Evolutionary conservation across 1,140 invertebrate species (phyloP).

Genomic region (Steinernema feltiae): DNA sequence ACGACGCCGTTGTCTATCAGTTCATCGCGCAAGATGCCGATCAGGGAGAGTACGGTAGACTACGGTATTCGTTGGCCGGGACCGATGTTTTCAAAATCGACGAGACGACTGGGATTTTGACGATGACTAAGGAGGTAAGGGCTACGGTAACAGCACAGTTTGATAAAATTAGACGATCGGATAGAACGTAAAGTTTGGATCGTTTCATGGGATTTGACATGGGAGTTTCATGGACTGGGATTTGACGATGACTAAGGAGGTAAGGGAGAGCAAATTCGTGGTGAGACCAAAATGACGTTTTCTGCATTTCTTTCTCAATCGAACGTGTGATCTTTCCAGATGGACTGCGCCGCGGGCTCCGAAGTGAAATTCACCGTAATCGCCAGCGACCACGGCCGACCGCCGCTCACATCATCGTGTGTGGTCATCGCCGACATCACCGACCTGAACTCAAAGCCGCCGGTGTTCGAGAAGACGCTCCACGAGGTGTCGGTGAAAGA

Average conservation of each 20-base stretch:
- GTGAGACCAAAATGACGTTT: no score
- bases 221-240: no score
- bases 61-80: constrained; percentile 74
- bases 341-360: not conserved
- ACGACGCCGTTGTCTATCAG: constrained; percentile 2
- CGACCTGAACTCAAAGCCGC: constrained; percentile 89
- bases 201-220: no score
- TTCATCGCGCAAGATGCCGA: constrained; percentile 74
- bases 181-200: no score
- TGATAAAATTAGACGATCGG: no score
- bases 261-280: no score
- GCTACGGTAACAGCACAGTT: no score
- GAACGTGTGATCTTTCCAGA: not conserved
- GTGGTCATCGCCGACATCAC: constrained; percentile 60
- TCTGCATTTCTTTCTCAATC: no score
- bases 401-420: constrained; percentile 30
- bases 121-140: constrained; percentile 2
- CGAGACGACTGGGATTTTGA: not conserved
- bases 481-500: constrained; percentile 90
- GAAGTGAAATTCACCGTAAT: constrained; percentile 65
- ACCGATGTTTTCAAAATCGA: not conserved
- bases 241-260: not conserved
- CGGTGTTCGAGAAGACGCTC: constrained; percentile 88
- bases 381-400: constrained; percentile 73
- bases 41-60: constrained; percentile 74